These are phyloP conservation scores for Phortica magna DNA, from an alignment of 2,888 invertebrate species.

Conservation along the genomic window DNA sequence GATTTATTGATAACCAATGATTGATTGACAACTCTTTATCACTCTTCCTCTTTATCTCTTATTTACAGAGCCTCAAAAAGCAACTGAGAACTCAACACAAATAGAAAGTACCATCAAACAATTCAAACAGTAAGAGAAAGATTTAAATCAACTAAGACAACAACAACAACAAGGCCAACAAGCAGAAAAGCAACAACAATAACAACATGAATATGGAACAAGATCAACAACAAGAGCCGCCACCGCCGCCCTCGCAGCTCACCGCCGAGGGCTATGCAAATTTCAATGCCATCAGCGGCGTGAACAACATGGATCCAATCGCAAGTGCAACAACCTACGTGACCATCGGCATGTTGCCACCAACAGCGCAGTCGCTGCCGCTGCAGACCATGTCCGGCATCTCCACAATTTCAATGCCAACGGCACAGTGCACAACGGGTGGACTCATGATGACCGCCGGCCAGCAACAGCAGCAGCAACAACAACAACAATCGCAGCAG, in stretches of 20 bases:
- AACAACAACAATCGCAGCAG: conserved; percentile 37
- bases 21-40: no score
- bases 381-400: conserved; percentile 43
- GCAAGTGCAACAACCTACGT: conserved; percentile 55
- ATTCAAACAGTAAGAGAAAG: not conserved
- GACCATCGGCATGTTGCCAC: conserved; percentile 59
- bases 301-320: conserved; percentile 48
- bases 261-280: conserved; percentile 38
- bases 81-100: not conserved
- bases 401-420: conserved; percentile 52
- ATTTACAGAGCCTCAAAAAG: not conserved
- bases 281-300: conserved; percentile 31
- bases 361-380: not conserved
- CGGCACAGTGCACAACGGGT: conserved; percentile 20
- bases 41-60: no score
- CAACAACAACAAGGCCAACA: conserved; percentile 7
- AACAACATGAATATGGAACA: conserved; percentile 64
- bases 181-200: not conserved
- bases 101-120: no score
- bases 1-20: no score
- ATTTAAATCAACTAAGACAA: not conserved
- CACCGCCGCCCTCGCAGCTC: conserved; percentile 56
- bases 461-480: conserved; percentile 42
- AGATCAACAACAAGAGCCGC: conserved; percentile 47
- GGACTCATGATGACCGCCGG: not conserved